A percentile compares a stretch with the other conserved stretches of the same genome.
Conservation (phyloP, 2,113 vertebrate species). For the human (Homo sapiens) region GRCh38 chr7:125632001-125632500, state of each 20-base stretch:
- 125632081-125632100: background rate
- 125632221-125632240: background rate
- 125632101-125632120: background rate
- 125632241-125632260: background rate
- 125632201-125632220: background rate
- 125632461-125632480: too few species aligned
- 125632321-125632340: background rate
- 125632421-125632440: background rate
- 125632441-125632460: background rate
- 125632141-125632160: background rate
- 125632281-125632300: background rate
- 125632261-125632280: background rate
- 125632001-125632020: background rate
- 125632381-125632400: background rate
- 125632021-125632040: background rate
- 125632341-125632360: background rate
- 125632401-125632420: background rate
- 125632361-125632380: background rate
- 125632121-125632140: background rate
- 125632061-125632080: background rate
- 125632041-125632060: background rate
- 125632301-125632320: background rate
- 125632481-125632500: background rate
- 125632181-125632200: background rate
- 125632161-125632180: background rate